Percentiles rank a stretch among this genome's conserved stretches.
phyloP scores from a whole-genome alignment of 2,888 invertebrate species.

The Trachelus stipa region DNA sequence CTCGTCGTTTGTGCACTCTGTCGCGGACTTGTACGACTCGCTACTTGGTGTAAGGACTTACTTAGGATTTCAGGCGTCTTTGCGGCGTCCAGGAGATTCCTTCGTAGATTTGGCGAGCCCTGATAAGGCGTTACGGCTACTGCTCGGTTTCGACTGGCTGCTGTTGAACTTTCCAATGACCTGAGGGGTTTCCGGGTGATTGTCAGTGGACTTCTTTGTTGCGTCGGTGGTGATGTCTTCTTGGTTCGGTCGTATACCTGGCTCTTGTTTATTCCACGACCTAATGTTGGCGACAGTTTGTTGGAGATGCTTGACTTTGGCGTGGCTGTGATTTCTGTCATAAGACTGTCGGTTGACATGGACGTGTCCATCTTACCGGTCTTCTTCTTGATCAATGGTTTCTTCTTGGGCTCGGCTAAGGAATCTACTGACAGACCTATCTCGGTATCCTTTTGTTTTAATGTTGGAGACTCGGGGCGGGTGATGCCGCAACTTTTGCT shows the following conservation, averaged over 20 bases:
- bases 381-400: conserved; percentile 34
- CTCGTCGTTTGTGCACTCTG: conserved; percentile 39
- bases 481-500: conserved; percentile 64
- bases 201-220: conserved; percentile 49
- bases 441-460: conserved; percentile 55
- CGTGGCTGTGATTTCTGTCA: conserved; percentile 51
- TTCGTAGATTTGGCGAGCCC: conserved; percentile 67
- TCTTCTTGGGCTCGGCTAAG: conserved; percentile 46
- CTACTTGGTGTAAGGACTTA: conserved; percentile 38
- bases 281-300: conserved; percentile 58
- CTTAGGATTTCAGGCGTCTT: conserved; percentile 69
- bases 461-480: conserved; percentile 62
- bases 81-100: conserved; percentile 69
- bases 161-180: conserved; percentile 60
- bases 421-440: conserved; percentile 61
- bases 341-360: conserved; percentile 65
- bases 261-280: conserved; percentile 41
- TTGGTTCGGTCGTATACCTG: conserved; percentile 50
- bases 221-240: conserved; percentile 56
- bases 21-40: conserved; percentile 36
- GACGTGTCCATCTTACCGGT: conserved; percentile 59
- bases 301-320: conserved; percentile 53
- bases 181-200: conserved; percentile 50
- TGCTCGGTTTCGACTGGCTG: conserved; percentile 60
- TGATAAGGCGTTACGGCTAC: conserved; percentile 58